Base-by-base conservation (phyloP, 1,140 invertebrate genomes). In the Drosophila obscura region DNA sequence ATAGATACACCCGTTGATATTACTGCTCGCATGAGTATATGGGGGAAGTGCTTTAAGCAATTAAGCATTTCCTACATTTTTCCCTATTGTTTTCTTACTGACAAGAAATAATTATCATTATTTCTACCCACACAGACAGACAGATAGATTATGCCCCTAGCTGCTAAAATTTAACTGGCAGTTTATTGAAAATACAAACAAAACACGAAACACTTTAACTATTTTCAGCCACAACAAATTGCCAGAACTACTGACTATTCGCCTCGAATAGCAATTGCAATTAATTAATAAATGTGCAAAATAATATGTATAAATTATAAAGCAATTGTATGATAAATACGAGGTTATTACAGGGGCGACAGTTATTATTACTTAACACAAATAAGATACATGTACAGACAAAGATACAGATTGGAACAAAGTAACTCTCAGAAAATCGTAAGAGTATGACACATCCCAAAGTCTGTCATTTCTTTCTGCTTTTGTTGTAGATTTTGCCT, bases 61-160 rank as follows among this genome's bases (percentile, higher is more conserved):
- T 71, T 61, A 43, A 43, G 16, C 19, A 53, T 28, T 53, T 19
- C 39, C 22, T 53, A 22, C 16, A 19, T 43, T 19, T 19, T 58
- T 55, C 31, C 39, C 35, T 11, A 22, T 16, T 43, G 16, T 35
- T 31, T 45, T 24, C 31, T 35, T 31, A 39, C 55, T 56, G 51
- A 49, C 59, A 62, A 19, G 4, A 66, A 13, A 59, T 83, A 83
- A 79, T 83, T 80, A 59, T 79, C 52, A 78, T 78, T 64, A 72
- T 64, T 61, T 31, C 19, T 48, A 46, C 69, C 6, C 16, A 31
- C 8, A 9, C 56, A 51, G 41, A n/a, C 43, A 5, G 13, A n/a
- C 43, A 5, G 13, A 1, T n/a, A 28, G 45, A 16, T 26, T 46
- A 9, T 26, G 24, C 6, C 15, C 26, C 61, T 31, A 19, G 19